A percentile compares a stretch with the other conserved stretches of the same genome.
Evolutionary conservation across 2,797 vertebrate genomes (phyloP).

Genomic region (Clarias platycephalus): DNA sequence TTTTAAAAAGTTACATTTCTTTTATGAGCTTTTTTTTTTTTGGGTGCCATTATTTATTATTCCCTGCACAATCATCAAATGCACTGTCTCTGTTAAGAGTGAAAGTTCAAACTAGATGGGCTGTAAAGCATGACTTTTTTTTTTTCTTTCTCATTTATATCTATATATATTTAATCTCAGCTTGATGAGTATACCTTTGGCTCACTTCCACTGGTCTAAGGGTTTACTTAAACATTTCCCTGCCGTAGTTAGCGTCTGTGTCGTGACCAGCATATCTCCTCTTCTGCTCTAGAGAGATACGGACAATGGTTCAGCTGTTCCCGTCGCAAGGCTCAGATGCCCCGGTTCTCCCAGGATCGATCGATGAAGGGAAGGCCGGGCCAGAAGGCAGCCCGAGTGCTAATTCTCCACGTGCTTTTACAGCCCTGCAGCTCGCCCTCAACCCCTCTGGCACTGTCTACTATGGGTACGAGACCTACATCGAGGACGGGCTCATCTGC

Average conservation of each 20-base stretch:
- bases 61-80: neutral
- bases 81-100: constrained; percentile 38
- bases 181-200: neutral
- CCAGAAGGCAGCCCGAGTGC: constrained; percentile 49
- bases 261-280: neutral
- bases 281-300: constrained; percentile 58
- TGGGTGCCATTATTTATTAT: neutral
- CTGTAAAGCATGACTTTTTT: neutral
- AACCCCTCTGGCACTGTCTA: constrained; percentile 71
- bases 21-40: neutral
- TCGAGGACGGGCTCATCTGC: constrained; percentile 93
- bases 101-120: neutral
- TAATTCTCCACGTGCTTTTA: constrained; percentile 63
- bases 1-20: no score
- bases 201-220: neutral
- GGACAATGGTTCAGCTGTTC: constrained; percentile 87
- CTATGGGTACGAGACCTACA: constrained; percentile 88
- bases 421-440: constrained; percentile 62
- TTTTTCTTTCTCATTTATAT: neutral
- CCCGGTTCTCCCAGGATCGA: constrained; percentile 65
- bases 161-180: no score
- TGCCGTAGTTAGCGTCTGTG: neutral
- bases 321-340: constrained; percentile 67
- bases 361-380: constrained; percentile 62
- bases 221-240: neutral